A percentile compares a stretch with the other conserved stretches of the same genome.
phyloP scores from a whole-genome alignment of 2,888 invertebrate genomes.

The Trichacis sp. region DNA sequence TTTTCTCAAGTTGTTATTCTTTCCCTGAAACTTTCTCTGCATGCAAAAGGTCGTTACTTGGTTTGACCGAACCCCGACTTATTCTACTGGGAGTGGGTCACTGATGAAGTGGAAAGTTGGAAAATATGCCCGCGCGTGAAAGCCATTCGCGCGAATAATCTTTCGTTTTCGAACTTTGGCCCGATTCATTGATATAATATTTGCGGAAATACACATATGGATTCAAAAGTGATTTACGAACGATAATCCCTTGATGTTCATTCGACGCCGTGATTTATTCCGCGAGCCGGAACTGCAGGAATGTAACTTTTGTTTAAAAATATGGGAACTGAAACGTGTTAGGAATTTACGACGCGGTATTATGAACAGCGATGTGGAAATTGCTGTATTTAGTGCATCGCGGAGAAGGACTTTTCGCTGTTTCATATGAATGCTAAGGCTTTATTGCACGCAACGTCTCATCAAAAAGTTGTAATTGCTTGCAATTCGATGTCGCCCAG shows the following conservation, averaged over 20 bases:
- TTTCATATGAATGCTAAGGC: slow-evolving; percentile 5
- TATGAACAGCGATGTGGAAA: background rate
- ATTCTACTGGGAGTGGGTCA: slow-evolving; percentile 16
- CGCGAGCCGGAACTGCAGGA: background rate
- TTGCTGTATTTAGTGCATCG: background rate
- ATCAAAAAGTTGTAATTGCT: no score
- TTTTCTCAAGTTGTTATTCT: no score
- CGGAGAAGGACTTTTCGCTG: slow-evolving; percentile 2
- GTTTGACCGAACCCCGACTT: slow-evolving; percentile 36
- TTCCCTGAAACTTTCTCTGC: no score
- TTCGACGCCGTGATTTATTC: background rate
- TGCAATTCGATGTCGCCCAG: no score
- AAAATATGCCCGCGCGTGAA: slow-evolving; percentile 46
- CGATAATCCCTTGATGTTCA: background rate
- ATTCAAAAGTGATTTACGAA: background rate
- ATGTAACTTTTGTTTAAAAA: slow-evolving; percentile 1
- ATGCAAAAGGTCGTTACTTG: slow-evolving; percentile 7
- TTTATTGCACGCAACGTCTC: no score
- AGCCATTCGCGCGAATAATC: background rate
- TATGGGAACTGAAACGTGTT: background rate
- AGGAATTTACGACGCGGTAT: background rate
- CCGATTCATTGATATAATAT: background rate
- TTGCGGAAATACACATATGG: background rate
- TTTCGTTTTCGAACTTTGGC: background rate
- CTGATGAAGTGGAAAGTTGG: slow-evolving; percentile 54